These are phyloP conservation scores for Trachelipus rathkii DNA, from an alignment of 1,140 invertebrate species.

Conservation along the genomic window DNA sequence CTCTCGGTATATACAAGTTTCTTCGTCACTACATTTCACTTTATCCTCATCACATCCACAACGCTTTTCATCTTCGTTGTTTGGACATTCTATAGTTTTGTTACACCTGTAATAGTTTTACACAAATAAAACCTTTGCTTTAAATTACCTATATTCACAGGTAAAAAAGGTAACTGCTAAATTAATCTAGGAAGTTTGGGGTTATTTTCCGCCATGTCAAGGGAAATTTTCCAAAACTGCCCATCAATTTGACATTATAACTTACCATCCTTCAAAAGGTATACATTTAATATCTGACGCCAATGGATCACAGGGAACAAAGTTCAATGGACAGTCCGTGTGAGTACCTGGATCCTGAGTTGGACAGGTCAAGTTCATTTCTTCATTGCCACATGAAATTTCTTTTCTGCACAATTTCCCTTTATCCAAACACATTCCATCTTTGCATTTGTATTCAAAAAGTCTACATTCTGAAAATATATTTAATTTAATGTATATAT, in stretches of 20 bases:
- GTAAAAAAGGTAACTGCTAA: too few species aligned
- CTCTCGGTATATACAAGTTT: background rate
- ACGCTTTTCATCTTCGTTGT: background rate
- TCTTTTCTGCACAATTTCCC: background rate
- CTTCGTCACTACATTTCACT: background rate
- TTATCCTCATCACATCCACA: background rate
- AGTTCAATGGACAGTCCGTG: background rate
- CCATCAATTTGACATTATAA: too few species aligned
- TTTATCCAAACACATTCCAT: background rate
- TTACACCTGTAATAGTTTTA: background rate
- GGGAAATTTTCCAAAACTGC: too few species aligned
- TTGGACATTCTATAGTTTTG: background rate
- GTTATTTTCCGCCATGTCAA: too few species aligned
- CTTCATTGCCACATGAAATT: background rate
- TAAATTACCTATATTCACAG: background rate
- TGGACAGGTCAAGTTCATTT: background rate
- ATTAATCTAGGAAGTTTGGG: too few species aligned
- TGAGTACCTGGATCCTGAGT: background rate
- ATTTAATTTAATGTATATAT: too few species aligned
- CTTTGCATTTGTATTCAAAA: background rate
- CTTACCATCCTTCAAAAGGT: background rate
- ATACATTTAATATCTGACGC: background rate
- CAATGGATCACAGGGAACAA: background rate
- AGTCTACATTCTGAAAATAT: background rate
- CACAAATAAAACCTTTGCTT: too few species aligned